Evolutionary conservation across 1,140 invertebrate genomes (phyloP).

Genomic region (Drosophila littoralis): DNA sequence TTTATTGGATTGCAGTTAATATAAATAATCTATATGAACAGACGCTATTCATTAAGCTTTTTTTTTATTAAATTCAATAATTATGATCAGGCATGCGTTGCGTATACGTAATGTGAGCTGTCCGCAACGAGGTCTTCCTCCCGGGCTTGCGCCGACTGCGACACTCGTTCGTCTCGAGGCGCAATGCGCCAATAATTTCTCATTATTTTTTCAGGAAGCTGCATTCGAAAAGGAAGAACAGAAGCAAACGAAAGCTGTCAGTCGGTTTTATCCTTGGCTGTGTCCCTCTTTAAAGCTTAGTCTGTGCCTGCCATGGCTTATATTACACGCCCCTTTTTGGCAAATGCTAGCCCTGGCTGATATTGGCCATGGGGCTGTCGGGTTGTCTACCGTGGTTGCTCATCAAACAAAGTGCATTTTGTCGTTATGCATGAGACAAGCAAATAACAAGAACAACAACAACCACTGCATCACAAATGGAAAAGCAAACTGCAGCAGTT

Average conservation of each 20-base stretch:
- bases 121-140: conserved; percentile 1
- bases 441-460: conserved; percentile 22
- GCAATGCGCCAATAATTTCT: conserved; percentile 57
- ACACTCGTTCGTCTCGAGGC: conserved; percentile 1
- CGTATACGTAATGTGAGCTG: conserved; percentile 21
- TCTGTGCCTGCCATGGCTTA: neutral
- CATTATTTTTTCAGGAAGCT: conserved; percentile 48
- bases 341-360: conserved; percentile 3
- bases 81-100: neutral
- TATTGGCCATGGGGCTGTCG: neutral
- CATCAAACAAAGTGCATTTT: conserved; percentile 65
- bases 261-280: conserved; percentile 21
- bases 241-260: conserved; percentile 25
- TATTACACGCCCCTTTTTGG: conserved; percentile 27
- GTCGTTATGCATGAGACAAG: conserved; percentile 26
- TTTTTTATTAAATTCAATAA: neutral
- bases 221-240: conserved; percentile 17
- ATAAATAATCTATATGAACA: neutral
- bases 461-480: conserved; percentile 1
- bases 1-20: neutral
- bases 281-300: conserved; percentile 18
- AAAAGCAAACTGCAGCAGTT: conserved; percentile 30
- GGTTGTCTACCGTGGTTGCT: conserved; percentile 20
- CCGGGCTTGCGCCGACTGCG: neutral
- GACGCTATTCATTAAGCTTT: too few relatives aligned